Base-by-base conservation (phyloP, 2,113 vertebrate species). In the Anoura caudifer region DNA sequence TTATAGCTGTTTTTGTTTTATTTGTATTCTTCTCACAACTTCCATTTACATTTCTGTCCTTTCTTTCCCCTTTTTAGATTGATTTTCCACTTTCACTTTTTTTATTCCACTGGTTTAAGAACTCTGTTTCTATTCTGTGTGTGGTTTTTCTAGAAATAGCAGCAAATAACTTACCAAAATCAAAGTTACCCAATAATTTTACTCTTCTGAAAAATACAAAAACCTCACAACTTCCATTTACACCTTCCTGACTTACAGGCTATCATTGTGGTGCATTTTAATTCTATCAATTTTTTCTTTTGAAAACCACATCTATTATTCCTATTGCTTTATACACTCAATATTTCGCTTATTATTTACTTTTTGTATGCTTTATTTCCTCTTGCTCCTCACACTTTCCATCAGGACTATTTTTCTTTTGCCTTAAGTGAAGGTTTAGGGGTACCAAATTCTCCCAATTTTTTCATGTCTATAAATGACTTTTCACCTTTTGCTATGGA, bases 191-290 rank as follows among this genome's bases (percentile, higher is more conserved):
- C 59, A 88, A 43, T 82, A 85, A 89, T 84, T 85, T 84, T 47
- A 88, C 20, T 83, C n/a, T 59, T 80, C 73, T 63, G 82, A 93
- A 91, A 95, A 88, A 87, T 43, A 45, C 11, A 70, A 92, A 90
- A 90, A 63, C n/a, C 59, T 90, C 73, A 83, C 36, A 90, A 43
- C 65, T 59, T 84, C 56, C 63, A 79, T 59, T 75, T 83, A 33
- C 3, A 56, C 7, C 19, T 56, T 50, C 16, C 28, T 52, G n/a
- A 59, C 1, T n/a, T 43, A 56, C 13, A 47, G 28, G 11, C 14
- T 77, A 8, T 72, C 75, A 52, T 1, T n/a, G 19, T 24, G 77
- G 41, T 38, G 17, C 17, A 54, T 82, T 50, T 95, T 54, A 59
- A 80, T 52, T 87, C 38, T 73, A n/a, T 50, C 43, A 38, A 16